Evolutionary conservation across 2,797 vertebrate species (phyloP), one percentile per base, ranked within the genome.

Genomic region (Orientallactaga sibirica): DNA sequence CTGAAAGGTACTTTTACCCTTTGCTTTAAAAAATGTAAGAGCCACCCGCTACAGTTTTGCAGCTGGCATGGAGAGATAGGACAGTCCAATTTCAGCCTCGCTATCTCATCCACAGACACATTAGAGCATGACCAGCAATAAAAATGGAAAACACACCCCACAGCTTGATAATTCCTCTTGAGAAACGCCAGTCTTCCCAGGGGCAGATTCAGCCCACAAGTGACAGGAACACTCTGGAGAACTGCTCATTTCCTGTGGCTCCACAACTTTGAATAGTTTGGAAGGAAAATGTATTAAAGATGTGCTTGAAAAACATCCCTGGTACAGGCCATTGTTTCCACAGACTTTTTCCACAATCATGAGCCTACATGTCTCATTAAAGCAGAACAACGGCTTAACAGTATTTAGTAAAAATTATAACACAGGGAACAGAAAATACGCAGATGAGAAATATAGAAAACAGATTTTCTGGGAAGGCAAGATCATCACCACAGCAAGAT

Each of bases 71-170:
- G 80, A 52, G 94, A 96, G 95, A 94, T 96, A 96, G 95, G 93
- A 62, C 58, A 37, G 86, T 75, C 77, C 92, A 95, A 95, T 95
- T 97, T 95, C 95, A 86, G 79, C 94, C 91, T 80, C 67, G 3
- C 77, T 96, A 79, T 97, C 92, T 93, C 92, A 55, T 86, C 86
- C 75, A 18, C 93, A 95, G 86, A 82, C 93, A 95, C 94, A 87
- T 92, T 92, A 92, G 93, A 94, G 92, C 95, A 78, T 96, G 92
- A 87, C 92, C 92, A 95, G 88, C 80, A 86, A 81, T 93, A 81
- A 89, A 93, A 94, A 96, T 93, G 97, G 86, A 93, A 96, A 96
- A 91, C 83, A 81, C 43, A 78, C 62, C 86, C 86, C 52, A 33
- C 0, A 4, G 91, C 88, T 86, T 58, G 96, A 87, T 87, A 92